Base-by-base conservation (phyloP, 2,113 vertebrate genomes). In the Marcusenius ussheri region DNA sequence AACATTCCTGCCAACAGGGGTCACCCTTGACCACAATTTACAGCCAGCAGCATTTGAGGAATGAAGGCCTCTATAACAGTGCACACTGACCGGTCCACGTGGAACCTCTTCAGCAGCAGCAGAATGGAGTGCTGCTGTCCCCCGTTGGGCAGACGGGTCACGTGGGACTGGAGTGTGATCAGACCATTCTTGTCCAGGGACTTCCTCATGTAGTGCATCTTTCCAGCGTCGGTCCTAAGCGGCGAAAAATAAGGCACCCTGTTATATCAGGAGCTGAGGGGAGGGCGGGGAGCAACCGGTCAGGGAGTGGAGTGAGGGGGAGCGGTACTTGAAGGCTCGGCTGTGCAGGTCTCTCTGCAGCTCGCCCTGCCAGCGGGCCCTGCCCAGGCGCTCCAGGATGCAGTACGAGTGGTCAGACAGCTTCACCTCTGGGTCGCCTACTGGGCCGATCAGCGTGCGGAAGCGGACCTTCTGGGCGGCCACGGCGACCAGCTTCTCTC, bases 281-380 rank as follows among this genome's bases (percentile, higher is more conserved):
- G 39, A 24, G 83, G 5, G 39, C 27, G 21, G n/a, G 24, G 31
- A 6, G 13, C 24, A 11, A 15, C 4, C 35, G 15, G 17, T 10
- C 10, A 66, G 13, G 24, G 19, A 1, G 39, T 1, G 49, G 27
- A 27, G 13, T 24, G 31, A 39, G 17, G 56, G 89, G 19, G n/a
- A 31, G 27, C 0, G 39, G 90, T 95, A 99, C 98, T 96, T 98
- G 95, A 98, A 99, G 56, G 94, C 94, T 0, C 90, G 93, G 42
- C 91, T 95, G 91, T 98, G 98, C 58, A 99, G 96, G 91, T 99
- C 98, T 53, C 96, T 96, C 91, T 99, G 98, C 1, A 99, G 96
- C 93, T 99, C 98, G 2, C 98, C 98, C 91, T 99, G 98, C 98
- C 98, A 99, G 45, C 98, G 95, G 0, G 97, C 97, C 70, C 98